A percentile compares a stretch with the other conserved stretches of the same genome.
phyloP scores from a whole-genome alignment of 2,797 vertebrate species.

The Pseudomugil gertrudae region DNA sequence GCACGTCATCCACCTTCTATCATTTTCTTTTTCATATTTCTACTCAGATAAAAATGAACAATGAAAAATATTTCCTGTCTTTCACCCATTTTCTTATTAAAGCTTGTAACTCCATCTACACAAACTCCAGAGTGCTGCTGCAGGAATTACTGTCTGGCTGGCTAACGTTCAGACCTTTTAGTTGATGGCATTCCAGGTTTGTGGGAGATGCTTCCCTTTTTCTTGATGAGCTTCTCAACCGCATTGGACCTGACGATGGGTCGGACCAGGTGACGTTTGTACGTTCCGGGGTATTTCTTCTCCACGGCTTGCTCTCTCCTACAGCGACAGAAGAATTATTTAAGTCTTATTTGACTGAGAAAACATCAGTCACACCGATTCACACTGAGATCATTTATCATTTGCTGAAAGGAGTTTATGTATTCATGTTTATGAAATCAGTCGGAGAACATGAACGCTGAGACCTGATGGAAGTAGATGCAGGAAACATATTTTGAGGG shows the following conservation, averaged over 20 bases:
- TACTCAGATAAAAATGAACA: too few relatives aligned
- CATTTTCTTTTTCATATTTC: background rate
- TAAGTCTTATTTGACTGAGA: background rate
- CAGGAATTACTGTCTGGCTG: background rate
- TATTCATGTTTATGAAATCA: background rate
- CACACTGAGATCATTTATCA: background rate
- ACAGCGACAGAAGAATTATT: constrained; percentile 31
- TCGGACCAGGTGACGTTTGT: constrained; percentile 93
- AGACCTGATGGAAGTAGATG: background rate
- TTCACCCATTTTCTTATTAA: background rate
- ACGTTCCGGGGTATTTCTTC: constrained; percentile 96
- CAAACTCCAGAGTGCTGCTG: background rate
- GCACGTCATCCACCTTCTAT: background rate
- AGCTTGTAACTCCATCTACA: too few relatives aligned
- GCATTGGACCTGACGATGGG: constrained; percentile 94
- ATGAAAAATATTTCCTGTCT: background rate
- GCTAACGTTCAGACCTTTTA: constrained; percentile 84
- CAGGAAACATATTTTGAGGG: background rate
- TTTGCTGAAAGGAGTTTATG: background rate
- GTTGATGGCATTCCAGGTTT: constrained; percentile 87
- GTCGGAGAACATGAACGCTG: background rate
- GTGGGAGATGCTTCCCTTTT: constrained; percentile 89
- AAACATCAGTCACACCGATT: constrained; percentile 5
- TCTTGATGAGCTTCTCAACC: constrained; percentile 97
- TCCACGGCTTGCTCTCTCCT: constrained; percentile 97